Conservation (phyloP, 2,113 vertebrate genomes). For the Sphyrna mokarran region DNA sequence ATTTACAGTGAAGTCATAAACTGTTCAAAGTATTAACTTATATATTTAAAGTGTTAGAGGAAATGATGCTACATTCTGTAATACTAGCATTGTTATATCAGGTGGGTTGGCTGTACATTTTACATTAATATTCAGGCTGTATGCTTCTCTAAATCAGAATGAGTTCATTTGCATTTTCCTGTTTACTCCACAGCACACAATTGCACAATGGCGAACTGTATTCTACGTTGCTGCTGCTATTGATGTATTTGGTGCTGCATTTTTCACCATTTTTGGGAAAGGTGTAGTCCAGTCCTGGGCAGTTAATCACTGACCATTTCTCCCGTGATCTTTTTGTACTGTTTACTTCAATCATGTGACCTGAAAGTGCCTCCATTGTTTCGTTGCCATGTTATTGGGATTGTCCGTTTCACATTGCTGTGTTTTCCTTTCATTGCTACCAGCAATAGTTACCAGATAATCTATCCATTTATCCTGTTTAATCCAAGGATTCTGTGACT, state of each 20-base stretch:
- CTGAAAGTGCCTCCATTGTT: constrained; percentile 48
- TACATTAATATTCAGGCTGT: not conserved
- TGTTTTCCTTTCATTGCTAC: not conserved
- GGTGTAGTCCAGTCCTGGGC: constrained; percentile 88
- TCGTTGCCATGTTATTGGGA: not conserved
- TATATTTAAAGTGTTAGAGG: not conserved
- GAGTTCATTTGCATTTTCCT: constrained; percentile 21
- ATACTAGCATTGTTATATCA: not conserved
- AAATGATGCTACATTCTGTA: not conserved
- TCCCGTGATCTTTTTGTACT: constrained; percentile 40
- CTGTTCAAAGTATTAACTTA: not conserved
- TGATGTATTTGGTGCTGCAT: constrained; percentile 76
- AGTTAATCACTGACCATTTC: constrained; percentile 44
- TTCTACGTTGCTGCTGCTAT: constrained; percentile 89
- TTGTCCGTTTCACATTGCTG: not conserved
- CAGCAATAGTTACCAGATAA: not conserved
- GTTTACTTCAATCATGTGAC: constrained; percentile 47
- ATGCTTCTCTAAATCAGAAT: not conserved
- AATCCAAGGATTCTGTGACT: not conserved
- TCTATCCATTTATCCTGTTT: not conserved
- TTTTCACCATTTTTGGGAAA: constrained; percentile 74
- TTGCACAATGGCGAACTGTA: constrained; percentile 81
- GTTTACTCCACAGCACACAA: constrained; percentile 69
- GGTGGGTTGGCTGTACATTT: not conserved
- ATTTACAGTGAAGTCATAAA: not conserved